phyloP scores from a whole-genome alignment of 2,797 vertebrate genomes.

The Pseudomugil tenellus region DNA sequence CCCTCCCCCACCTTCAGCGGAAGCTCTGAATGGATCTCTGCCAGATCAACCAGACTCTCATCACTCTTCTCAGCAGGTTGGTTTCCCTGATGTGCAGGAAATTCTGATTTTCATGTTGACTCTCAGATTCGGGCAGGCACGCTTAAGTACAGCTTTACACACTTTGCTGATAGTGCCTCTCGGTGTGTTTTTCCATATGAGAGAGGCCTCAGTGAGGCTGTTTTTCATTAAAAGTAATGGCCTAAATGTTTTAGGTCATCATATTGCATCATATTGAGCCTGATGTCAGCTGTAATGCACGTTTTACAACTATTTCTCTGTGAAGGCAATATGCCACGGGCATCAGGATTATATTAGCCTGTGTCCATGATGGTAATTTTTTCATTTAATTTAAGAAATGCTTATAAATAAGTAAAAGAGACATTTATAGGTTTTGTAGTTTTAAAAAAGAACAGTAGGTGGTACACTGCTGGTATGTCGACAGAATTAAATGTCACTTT shows the following conservation, averaged over 20 bases:
- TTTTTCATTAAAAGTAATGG: neutral
- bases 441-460: neutral
- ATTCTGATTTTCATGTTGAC: neutral
- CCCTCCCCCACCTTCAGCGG: constrained; percentile 89
- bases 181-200: neutral
- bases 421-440: neutral
- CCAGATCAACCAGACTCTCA: constrained; percentile 82
- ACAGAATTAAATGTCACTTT: neutral
- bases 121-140: neutral
- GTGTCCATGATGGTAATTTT: neutral
- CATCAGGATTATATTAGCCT: neutral
- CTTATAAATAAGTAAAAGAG: neutral
- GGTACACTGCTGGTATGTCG: neutral
- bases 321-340: neutral
- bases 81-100: neutral
- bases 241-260: neutral
- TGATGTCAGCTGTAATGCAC: neutral
- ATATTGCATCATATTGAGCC: neutral
- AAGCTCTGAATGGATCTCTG: constrained; percentile 92
- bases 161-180: neutral
- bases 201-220: neutral
- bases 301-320: neutral
- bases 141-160: neutral
- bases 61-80: constrained; percentile 89
- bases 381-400: neutral